Evolutionary conservation across 2,113 vertebrate species (phyloP).

Genomic region (Microcebus ravelobensis): DNA sequence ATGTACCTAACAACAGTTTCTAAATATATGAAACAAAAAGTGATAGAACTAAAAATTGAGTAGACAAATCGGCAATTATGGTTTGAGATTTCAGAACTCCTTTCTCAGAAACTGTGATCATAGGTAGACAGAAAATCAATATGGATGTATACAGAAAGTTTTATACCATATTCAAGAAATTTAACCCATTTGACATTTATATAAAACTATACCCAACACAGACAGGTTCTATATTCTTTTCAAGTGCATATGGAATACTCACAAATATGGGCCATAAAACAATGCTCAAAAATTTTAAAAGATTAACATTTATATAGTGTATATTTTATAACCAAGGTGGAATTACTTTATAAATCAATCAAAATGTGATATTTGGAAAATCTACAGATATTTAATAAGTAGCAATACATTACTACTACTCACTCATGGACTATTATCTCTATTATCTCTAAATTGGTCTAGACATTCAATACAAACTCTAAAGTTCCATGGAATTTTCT

Average conservation of each 20-base stretch:
- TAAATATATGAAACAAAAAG: conserved; percentile 7
- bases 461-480: neutral
- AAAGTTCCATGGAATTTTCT: neutral
- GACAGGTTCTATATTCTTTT: neutral
- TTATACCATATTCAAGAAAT: neutral
- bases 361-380: neutral
- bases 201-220: neutral
- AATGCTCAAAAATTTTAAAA: neutral
- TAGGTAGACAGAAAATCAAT: neutral
- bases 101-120: neutral
- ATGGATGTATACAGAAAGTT: neutral
- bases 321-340: neutral
- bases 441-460: neutral
- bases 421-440: neutral
- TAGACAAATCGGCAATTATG: neutral
- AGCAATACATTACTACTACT: neutral
- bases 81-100: neutral
- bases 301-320: neutral
- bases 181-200: neutral
- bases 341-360: neutral
- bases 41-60: neutral
- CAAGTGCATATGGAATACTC: neutral
- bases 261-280: neutral
- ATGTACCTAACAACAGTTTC: neutral
- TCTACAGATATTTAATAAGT: neutral